These are phyloP conservation scores for Plagiodera versicolora DNA, from an alignment of 2,888 invertebrate genomes.

Conservation along the genomic window DNA sequence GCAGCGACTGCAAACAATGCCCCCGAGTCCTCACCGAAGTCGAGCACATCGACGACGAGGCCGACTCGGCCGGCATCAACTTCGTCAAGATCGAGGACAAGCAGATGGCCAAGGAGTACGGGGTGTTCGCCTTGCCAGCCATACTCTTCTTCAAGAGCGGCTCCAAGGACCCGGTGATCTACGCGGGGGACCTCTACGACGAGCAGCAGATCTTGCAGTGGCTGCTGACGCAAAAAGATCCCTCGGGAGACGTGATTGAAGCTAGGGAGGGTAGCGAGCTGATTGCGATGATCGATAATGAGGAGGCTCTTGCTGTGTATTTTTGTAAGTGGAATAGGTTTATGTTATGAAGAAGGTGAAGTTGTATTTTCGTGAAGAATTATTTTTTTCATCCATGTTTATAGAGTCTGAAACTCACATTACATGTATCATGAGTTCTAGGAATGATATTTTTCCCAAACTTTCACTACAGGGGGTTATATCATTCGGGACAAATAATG, in stretches of 20 bases:
- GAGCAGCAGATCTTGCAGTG: conserved; percentile 88
- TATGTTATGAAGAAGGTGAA: too few species aligned
- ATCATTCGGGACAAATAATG: too few species aligned
- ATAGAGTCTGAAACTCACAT: too few species aligned
- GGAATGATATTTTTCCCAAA: too few species aligned
- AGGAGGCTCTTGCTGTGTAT: conserved; percentile 84
- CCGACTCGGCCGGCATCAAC: conserved; percentile 86
- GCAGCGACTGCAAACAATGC: conserved; percentile 94
- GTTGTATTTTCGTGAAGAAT: too few species aligned
- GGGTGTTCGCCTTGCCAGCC: conserved; percentile 88
- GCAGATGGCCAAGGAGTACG: conserved; percentile 81
- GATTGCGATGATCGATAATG: conserved; percentile 73
- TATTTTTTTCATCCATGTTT: too few species aligned
- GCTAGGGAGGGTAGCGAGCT: conserved; percentile 81
- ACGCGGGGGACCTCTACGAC: conserved; percentile 86
- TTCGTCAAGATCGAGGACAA: conserved; percentile 91
- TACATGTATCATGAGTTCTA: too few species aligned
- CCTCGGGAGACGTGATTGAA: conserved; percentile 88
- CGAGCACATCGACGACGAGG: conserved; percentile 93
- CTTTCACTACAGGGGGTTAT: too few species aligned
- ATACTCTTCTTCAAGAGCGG: conserved; percentile 87
- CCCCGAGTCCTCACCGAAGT: conserved; percentile 84
- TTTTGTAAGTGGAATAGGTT: conserved; percentile 74
- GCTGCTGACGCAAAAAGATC: conserved; percentile 90
- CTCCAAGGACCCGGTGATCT: conserved; percentile 87